These are phyloP conservation scores for Balearica regulorum DNA, from an alignment of 2,797 vertebrate genomes.

Conservation along the genomic window DNA sequence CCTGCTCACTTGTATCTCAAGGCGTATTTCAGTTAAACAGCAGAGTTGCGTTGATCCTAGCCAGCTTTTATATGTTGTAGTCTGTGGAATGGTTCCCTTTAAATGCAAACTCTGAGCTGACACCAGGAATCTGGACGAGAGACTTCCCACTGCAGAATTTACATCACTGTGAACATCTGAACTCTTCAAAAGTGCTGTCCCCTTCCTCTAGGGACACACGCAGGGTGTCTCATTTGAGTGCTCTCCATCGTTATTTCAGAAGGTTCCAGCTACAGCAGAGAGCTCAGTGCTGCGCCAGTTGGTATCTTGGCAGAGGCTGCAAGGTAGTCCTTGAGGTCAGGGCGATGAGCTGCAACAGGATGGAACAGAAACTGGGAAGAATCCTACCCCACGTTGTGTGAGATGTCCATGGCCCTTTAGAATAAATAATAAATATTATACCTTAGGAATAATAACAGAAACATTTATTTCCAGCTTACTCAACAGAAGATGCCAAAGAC, in stretches of 20 bases:
- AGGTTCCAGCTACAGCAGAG: not conserved
- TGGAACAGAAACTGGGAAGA: not conserved
- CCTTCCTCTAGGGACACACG: not conserved
- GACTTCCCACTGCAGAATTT: not conserved
- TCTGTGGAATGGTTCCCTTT: constrained; percentile 29
- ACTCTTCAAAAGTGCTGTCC: not conserved
- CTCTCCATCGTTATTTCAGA: not conserved
- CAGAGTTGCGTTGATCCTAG: not conserved
- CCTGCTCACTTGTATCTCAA: not conserved
- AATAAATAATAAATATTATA: not conserved
- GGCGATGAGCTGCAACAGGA: not conserved
- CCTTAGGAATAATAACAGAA: not conserved
- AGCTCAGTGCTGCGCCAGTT: not conserved
- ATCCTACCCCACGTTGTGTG: too few species aligned
- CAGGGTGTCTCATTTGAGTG: not conserved
- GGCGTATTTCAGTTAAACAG: constrained; percentile 19
- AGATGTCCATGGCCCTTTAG: not conserved
- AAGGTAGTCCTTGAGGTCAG: not conserved
- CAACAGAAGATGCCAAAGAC: not conserved
- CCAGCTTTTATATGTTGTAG: not conserved
- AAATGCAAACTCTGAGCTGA: constrained; percentile 23
- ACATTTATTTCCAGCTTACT: not conserved
- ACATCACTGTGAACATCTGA: not conserved
- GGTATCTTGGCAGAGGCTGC: not conserved
- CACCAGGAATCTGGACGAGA: not conserved